Conservation (phyloP, 2,797 vertebrate species). For the Scolopax rusticola region DNA sequence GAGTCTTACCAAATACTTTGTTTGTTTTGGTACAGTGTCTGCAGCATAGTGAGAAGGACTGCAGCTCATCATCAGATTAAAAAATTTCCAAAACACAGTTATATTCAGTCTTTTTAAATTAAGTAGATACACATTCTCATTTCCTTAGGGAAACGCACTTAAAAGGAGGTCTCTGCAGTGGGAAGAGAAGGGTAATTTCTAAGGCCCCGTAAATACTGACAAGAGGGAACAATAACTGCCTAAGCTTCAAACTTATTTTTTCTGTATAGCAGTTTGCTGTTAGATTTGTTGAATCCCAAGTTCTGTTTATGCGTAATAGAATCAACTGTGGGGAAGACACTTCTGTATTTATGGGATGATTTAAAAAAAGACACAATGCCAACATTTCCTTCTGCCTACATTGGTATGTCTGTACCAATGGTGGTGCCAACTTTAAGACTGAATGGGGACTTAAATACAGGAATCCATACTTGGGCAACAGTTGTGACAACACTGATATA, state of each 20-base stretch:
- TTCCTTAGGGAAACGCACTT: slow-evolving; percentile 17
- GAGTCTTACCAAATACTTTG: neutral
- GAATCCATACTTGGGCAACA: neutral
- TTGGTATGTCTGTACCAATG: rapidly evolving
- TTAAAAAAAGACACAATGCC: neutral
- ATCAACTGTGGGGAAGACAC: neutral
- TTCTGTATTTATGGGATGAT: neutral
- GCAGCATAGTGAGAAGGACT: neutral
- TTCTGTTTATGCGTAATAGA: neutral
- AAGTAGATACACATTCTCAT: neutral
- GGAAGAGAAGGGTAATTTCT: neutral
- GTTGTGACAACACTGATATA: neutral
- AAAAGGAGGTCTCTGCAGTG: slow-evolving; percentile 5
- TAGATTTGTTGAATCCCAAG: neutral
- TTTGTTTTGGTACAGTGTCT: slow-evolving; percentile 25
- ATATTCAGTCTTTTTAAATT: neutral
- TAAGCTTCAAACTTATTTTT: neutral
- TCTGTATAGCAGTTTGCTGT: neutral
- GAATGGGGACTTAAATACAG: neutral
- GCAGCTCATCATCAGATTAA: slow-evolving; percentile 31
- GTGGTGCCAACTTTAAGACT: neutral
- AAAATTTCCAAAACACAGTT: slow-evolving; percentile 51
- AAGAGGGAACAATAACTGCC: neutral
- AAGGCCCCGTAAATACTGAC: neutral
- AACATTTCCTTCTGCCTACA: neutral